Percentiles rank a stretch among this genome's conserved stretches.
phyloP scores from a whole-genome alignment of 2,113 vertebrate species.

The Baryphthengus martii region DNA sequence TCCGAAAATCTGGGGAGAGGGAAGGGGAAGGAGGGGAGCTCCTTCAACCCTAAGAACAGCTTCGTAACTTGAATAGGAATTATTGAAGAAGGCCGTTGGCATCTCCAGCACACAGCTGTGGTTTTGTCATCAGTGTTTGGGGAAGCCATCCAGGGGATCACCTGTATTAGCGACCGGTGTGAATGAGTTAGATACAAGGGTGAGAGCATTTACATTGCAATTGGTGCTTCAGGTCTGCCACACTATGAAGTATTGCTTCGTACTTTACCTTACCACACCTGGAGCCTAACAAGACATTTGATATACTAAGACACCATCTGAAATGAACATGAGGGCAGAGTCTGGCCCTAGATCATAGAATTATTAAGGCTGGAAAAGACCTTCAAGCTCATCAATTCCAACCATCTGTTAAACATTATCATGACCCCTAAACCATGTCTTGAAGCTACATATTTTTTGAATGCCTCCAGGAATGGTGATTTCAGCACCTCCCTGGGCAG shows the following conservation, averaged over 20 bases:
- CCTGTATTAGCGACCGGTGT: background rate
- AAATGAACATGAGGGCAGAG: background rate
- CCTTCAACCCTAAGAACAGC: background rate
- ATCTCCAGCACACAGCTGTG: background rate
- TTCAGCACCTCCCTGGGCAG: no score
- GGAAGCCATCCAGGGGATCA: background rate
- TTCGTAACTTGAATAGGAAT: background rate
- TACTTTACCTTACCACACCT: background rate
- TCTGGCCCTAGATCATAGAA: background rate
- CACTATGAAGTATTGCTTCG: fast-evolving
- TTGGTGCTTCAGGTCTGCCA: background rate
- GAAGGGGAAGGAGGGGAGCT: background rate
- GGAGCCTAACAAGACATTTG: background rate
- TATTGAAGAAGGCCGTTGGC: background rate
- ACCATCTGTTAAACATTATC: no score
- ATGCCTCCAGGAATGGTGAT: no score
- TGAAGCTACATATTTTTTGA: no score
- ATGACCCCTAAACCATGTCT: no score
- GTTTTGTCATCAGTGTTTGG: background rate
- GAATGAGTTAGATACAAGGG: background rate
- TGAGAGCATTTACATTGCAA: background rate
- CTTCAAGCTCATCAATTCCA: no score
- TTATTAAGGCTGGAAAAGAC: no score
- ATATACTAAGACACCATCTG: background rate
- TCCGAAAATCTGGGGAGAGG: background rate